Evolutionary conservation across 2,888 invertebrate genomes (phyloP), one percentile per base, ranked within the genome.

Genomic region (Cosmia pyralina): DNA sequence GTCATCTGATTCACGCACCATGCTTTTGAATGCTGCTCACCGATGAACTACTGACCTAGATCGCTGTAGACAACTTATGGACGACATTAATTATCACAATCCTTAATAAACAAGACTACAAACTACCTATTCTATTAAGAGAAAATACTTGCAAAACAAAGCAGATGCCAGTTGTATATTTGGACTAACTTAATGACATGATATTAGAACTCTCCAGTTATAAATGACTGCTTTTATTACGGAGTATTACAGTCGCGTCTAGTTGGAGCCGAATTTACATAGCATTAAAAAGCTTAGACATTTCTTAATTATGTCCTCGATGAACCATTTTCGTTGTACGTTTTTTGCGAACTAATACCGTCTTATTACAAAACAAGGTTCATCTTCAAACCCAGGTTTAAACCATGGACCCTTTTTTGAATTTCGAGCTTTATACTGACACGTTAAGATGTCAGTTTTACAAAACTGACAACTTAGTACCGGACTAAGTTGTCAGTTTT

Each of bases 211-310:
- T 66, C 66, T 58, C 58, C 55, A 57, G 83, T 75, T 83, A 81
- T 81, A 83, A 81, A 81, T 75, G 81, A 62, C 62, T 53, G 68
- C 28, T 66, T 81, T 83, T 83, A 83, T 83, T 83, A 63, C 71
- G 10, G 52, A 83, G 71, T 69, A 79, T 75, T 71, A 79, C 58
- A 69, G 79, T 71, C 38, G 58, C 74, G 65, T 60, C 70, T 74
- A 79, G 70, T 53, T 65, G 65, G 34, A 74, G 50, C 69, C 67
- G 19, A 83, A 83, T 81, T 79, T 79, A 79, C 81, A 83, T 81
- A 81, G 64, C 70, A 83, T 79, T 81, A 81, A 79, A 79, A 71
- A 71, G 41, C 80, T 78, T 75, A 83, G 83, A 83, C 79, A 69
- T 83, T 75, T 79, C 74, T 71, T 81, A 81, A 79, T 81, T 79